These are phyloP conservation scores for Phylloscopus collybita DNA, from an alignment of 2,797 vertebrate genomes.

Conservation along the genomic window DNA sequence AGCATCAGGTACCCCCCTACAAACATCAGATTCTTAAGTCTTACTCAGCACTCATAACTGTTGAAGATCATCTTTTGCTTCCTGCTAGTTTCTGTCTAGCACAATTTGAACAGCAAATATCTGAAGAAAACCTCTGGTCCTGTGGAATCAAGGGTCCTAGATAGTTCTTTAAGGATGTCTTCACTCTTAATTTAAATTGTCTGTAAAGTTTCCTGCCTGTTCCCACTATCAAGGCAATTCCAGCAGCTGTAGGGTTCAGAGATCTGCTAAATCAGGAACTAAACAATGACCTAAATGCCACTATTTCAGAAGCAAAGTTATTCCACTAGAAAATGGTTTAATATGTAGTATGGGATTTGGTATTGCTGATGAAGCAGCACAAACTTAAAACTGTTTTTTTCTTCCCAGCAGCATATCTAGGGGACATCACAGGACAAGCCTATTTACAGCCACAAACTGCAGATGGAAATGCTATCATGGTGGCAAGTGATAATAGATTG, in stretches of 20 bases:
- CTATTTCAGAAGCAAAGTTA: not conserved
- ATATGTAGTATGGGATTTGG: not conserved
- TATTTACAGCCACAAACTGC: not conserved
- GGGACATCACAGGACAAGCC: not conserved
- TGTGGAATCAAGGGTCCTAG: not conserved
- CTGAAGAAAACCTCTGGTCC: not conserved
- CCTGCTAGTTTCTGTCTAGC: not conserved
- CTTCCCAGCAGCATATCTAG: not conserved
- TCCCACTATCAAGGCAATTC: not conserved
- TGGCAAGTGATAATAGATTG: not conserved
- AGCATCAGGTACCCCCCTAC: accelerated
- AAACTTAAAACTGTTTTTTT: not conserved
- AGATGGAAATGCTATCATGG: not conserved
- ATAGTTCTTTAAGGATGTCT: not conserved
- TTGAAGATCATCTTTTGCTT: not conserved
- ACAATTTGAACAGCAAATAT: not conserved
- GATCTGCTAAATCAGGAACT: not conserved
- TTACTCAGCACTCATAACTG: not conserved
- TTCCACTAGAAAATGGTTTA: not conserved
- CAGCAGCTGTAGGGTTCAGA: not conserved
- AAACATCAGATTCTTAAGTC: not conserved
- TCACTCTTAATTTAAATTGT: not conserved
- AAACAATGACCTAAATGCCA: not conserved
- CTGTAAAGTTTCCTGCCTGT: not conserved
- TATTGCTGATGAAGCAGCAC: not conserved